Percentiles rank a stretch among this genome's conserved stretches.
These are phyloP conservation scores for Druon quercuslanigerum DNA, from an alignment of 1,140 invertebrate species.

Conservation along the genomic window DNA sequence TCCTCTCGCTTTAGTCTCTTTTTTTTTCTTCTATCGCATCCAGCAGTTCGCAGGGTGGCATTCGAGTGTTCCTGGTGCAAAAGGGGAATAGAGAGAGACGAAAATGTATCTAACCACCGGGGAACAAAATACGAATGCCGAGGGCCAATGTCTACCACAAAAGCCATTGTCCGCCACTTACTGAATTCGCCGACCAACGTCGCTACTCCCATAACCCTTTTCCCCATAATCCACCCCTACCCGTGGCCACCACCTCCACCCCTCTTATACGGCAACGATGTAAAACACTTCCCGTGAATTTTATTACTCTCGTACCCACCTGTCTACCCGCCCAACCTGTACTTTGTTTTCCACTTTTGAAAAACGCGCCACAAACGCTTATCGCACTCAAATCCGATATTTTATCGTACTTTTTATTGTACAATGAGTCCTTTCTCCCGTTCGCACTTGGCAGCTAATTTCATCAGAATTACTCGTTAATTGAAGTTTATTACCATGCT, in stretches of 20 bases:
- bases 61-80: constrained; percentile 41
- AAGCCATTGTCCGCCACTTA: constrained; percentile 75
- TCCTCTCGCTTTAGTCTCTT: constrained; percentile 38
- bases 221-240: constrained; percentile 48
- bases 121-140: constrained; percentile 66
- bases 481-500: too few species aligned
- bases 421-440: neutral
- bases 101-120: constrained; percentile 63
- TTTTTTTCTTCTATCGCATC: constrained; percentile 42
- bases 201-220: constrained; percentile 44
- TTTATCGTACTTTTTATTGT: neutral
- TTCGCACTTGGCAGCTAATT: neutral
- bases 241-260: constrained; percentile 48
- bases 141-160: constrained; percentile 70
- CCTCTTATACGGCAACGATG: constrained; percentile 56
- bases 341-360: constrained; percentile 2
- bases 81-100: constrained; percentile 53
- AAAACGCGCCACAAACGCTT: constrained; percentile 9
- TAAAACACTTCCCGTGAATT: constrained; percentile 73
- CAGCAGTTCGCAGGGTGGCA: constrained; percentile 48
- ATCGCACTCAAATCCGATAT: constrained; percentile 4
- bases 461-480: too few species aligned
- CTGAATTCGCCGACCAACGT: constrained; percentile 68
- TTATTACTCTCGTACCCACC: constrained; percentile 61
- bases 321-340: constrained; percentile 42